Percentiles rank a stretch among this genome's conserved stretches.
Evolutionary conservation across 64 coral and sea anemone genomes (phyloP).

Genomic region (Montipora efflorescens): DNA sequence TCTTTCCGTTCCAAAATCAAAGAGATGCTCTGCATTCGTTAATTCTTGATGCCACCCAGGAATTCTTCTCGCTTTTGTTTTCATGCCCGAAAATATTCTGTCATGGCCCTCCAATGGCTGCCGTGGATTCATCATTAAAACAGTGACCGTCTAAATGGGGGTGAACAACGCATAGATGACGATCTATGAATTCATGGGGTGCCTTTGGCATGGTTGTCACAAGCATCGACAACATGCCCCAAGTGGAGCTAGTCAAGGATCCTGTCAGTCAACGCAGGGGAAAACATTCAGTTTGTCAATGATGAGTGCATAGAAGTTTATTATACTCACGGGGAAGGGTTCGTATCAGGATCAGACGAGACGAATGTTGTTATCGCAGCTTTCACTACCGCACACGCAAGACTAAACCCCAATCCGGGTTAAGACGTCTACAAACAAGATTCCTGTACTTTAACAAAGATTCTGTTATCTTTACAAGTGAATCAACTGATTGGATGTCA

Average conservation of each 20-base stretch:
- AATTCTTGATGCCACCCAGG: too few species aligned
- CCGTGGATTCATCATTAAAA: too few species aligned
- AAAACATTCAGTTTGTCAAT: constrained; percentile 40
- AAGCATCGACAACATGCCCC: not conserved
- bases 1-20: too few species aligned
- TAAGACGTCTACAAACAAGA: not conserved
- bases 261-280: not conserved
- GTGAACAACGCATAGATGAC: too few species aligned
- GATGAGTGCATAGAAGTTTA: constrained; percentile 52
- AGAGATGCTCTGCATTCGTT: too few species aligned
- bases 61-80: too few species aligned
- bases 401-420: constrained; percentile 34
- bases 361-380: constrained; percentile 65
- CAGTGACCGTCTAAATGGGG: too few species aligned
- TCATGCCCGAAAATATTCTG: too few species aligned
- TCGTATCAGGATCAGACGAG: not conserved
- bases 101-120: too few species aligned
- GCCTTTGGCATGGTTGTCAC: too few species aligned
- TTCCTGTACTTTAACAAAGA: constrained; percentile 62
- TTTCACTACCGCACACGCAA: constrained; percentile 49
- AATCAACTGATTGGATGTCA: constrained; percentile 15
- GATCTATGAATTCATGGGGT: too few species aligned
- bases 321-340: constrained; percentile 30
- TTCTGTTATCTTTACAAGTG: constrained; percentile 35
- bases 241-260: not conserved